Percentiles rank a stretch among this genome's conserved stretches.
These are phyloP conservation scores for Apoda limacodes DNA, from an alignment of 2,888 invertebrate species.

Conservation along the genomic window DNA sequence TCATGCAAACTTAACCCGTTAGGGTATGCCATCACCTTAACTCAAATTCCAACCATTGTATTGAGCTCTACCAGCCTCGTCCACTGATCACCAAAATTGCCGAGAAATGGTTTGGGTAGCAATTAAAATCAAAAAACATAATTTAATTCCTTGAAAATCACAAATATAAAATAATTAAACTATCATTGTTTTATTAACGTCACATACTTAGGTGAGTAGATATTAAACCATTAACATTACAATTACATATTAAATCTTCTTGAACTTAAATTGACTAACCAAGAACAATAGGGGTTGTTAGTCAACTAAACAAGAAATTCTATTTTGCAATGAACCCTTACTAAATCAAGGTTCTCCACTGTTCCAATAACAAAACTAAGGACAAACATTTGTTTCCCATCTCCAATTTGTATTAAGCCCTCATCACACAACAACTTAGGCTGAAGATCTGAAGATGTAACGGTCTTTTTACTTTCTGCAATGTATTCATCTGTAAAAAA, in stretches of 20 bases:
- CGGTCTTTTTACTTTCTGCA: slow-evolving; percentile 46
- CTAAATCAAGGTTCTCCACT: slow-evolving; percentile 67
- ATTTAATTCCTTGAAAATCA: background rate
- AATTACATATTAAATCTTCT: background rate
- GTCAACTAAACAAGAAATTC: no score
- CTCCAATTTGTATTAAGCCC: slow-evolving; percentile 67
- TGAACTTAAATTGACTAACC: no score
- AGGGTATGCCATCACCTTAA: no score
- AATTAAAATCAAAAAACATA: no score
- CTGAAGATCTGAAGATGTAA: slow-evolving; percentile 39
- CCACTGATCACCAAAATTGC: no score
- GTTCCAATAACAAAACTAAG: slow-evolving; percentile 67
- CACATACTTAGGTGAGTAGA: no score
- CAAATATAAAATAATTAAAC: background rate
- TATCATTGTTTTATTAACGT: no score
- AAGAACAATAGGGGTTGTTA: background rate
- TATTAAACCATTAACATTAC: background rate
- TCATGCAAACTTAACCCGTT: no score
- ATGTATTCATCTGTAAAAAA: slow-evolving; percentile 45
- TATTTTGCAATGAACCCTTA: no score
- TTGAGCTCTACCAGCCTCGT: no score
- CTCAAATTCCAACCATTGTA: no score
- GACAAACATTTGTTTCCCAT: slow-evolving; percentile 53
- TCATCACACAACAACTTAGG: slow-evolving; percentile 61
- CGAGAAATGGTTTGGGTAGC: no score